Conservation (phyloP, 2,113 vertebrate genomes). For the Emydocephalus ijimae region DNA sequence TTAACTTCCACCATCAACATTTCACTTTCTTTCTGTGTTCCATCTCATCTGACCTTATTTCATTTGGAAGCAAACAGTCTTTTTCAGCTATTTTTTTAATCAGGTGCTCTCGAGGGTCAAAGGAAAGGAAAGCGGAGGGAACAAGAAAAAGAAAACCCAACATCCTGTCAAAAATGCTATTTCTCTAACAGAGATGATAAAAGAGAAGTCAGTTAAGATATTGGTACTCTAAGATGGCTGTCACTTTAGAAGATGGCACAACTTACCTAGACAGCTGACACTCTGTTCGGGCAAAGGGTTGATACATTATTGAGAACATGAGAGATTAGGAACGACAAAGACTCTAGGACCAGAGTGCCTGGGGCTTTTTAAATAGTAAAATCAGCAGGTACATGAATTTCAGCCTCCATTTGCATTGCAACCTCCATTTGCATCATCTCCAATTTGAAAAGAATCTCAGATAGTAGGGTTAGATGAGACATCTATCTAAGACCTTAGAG, state of each 20-base stretch:
- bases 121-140: slow-evolving; percentile 17
- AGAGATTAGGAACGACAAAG: slow-evolving; percentile 68
- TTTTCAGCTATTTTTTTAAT: slow-evolving; percentile 67
- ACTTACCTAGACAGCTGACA: slow-evolving; percentile 92
- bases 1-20: slow-evolving; percentile 60
- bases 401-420: slow-evolving; percentile 62
- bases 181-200: slow-evolving; percentile 73
- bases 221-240: slow-evolving; percentile 87
- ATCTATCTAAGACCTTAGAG: neutral
- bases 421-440: slow-evolving; percentile 5
- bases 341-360: slow-evolving; percentile 67
- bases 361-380: slow-evolving; percentile 67
- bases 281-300: slow-evolving; percentile 79
- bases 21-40: slow-evolving; percentile 59
- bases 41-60: slow-evolving; percentile 59
- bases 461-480: neutral
- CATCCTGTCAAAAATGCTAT: slow-evolving; percentile 70
- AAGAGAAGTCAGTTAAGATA: slow-evolving; percentile 80
- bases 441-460: neutral
- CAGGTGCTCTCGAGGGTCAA: slow-evolving; percentile 67
- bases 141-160: slow-evolving; percentile 61
- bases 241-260: slow-evolving; percentile 84
- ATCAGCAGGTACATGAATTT: slow-evolving; percentile 66
- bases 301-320: slow-evolving; percentile 71
- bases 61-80: slow-evolving; percentile 66